These are phyloP conservation scores for Sapayoa aenigma DNA, from an alignment of 2,113 vertebrate genomes.

Conservation along the genomic window DNA sequence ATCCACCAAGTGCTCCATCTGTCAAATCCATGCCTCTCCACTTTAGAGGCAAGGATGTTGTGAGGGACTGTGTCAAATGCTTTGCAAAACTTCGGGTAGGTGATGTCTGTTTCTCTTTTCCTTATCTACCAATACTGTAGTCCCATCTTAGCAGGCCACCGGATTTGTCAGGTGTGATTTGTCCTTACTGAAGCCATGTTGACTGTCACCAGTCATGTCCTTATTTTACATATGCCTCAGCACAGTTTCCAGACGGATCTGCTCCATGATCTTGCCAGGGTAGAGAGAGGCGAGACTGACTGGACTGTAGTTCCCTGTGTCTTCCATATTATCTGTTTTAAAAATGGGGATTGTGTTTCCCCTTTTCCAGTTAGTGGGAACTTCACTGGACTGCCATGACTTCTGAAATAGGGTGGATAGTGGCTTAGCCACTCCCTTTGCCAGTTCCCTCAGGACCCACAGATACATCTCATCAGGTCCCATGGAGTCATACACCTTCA, in stretches of 20 bases:
- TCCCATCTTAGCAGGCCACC: background rate
- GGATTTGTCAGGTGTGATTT: background rate
- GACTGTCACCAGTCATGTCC: background rate
- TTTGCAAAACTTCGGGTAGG: background rate
- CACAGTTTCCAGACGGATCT: background rate
- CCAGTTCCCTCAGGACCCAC: fast-evolving
- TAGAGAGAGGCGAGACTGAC: background rate
- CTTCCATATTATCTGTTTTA: background rate
- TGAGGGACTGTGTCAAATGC: background rate
- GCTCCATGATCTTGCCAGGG: background rate
- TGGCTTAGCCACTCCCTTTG: background rate
- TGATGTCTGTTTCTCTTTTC: background rate
- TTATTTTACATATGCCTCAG: background rate
- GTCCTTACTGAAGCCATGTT: background rate
- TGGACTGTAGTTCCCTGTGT: background rate
- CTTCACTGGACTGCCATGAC: background rate
- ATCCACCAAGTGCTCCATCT: background rate
- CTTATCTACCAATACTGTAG: background rate
- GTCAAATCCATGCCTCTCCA: background rate
- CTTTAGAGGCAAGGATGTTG: background rate
- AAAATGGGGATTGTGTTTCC: background rate
- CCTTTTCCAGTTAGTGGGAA: background rate
- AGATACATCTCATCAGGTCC: background rate
- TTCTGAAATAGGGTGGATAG: background rate
- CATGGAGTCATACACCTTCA: background rate